Evolutionary conservation across 2,888 invertebrate genomes (phyloP).

Genomic region (Euplexia lucipara): DNA sequence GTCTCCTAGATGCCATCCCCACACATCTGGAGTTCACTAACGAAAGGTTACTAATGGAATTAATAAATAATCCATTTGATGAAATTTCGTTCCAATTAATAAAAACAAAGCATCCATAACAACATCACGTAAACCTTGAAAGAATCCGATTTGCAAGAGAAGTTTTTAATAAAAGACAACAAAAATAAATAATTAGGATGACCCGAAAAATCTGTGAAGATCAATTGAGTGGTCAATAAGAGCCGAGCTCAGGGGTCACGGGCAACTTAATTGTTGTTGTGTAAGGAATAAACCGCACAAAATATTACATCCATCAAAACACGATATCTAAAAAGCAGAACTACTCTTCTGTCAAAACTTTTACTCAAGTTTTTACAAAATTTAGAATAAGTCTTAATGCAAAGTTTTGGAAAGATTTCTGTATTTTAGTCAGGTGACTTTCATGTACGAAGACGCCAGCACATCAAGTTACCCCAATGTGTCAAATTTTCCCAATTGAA

Average conservation of each 20-base stretch:
- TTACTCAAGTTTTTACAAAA: not conserved
- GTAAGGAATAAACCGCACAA: conserved; percentile 71
- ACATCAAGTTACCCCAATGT: no score
- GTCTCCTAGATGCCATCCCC: conserved; percentile 84
- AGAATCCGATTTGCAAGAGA: conserved; percentile 17
- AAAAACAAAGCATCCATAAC: conserved; percentile 5
- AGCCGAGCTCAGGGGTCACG: conserved; percentile 84
- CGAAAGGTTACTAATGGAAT: conserved; percentile 65
- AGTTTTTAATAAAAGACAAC: conserved; percentile 53
- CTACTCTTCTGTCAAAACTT: not conserved
- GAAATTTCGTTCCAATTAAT: conserved; percentile 51
- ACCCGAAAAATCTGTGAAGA: conserved; percentile 81
- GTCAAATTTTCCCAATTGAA: no score
- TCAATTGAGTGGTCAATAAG: conserved; percentile 87
- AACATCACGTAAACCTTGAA: conserved; percentile 3
- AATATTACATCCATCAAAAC: conserved; percentile 53
- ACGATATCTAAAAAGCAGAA: conserved; percentile 2
- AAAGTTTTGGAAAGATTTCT: not conserved
- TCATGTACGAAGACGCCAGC: no score
- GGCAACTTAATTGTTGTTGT: conserved; percentile 82
- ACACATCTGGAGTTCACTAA: conserved; percentile 72
- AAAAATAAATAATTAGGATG: conserved; percentile 67
- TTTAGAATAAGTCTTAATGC: no score
- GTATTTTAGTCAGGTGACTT: no score
- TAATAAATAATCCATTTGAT: conserved; percentile 56